A percentile compares a stretch with the other conserved stretches of the same genome.
These are phyloP conservation scores for Pachycephala philippinensis DNA, from an alignment of 2,113 vertebrate genomes.

Conservation along the genomic window DNA sequence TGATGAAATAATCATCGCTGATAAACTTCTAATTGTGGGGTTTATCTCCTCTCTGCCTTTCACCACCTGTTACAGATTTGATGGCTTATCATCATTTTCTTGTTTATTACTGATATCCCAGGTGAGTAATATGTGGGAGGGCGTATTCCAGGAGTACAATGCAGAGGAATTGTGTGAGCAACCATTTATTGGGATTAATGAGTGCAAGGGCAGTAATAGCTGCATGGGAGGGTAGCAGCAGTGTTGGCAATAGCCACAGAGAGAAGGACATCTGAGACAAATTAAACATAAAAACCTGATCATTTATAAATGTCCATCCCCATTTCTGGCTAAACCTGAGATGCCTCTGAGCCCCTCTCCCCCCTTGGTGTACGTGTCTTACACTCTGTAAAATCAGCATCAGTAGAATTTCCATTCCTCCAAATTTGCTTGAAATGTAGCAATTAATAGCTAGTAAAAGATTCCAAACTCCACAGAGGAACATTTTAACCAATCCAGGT, in stretches of 20 bases:
- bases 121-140: slow-evolving; percentile 35
- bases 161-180: neutral
- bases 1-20: neutral
- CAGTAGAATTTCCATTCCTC: neutral
- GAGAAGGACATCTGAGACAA: neutral
- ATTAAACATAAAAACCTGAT: neutral
- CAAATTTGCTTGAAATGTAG: neutral
- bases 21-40: slow-evolving; percentile 9
- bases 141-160: slow-evolving; percentile 4
- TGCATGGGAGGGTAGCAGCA: neutral
- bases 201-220: neutral
- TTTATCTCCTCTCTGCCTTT: slow-evolving; percentile 65
- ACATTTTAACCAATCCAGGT: neutral
- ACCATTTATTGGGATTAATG: slow-evolving; percentile 29
- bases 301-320: neutral
- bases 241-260: neutral
- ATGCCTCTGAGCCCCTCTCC: neutral
- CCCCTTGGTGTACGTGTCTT: neutral
- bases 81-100: slow-evolving; percentile 45
- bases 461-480: neutral
- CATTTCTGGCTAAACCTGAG: neutral
- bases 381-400: neutral
- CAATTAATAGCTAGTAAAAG: neutral
- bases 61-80: slow-evolving; percentile 69
- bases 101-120: slow-evolving; percentile 49